phyloP scores from a whole-genome alignment of 2,888 invertebrate genomes.

The Lobophora halterata region DNA sequence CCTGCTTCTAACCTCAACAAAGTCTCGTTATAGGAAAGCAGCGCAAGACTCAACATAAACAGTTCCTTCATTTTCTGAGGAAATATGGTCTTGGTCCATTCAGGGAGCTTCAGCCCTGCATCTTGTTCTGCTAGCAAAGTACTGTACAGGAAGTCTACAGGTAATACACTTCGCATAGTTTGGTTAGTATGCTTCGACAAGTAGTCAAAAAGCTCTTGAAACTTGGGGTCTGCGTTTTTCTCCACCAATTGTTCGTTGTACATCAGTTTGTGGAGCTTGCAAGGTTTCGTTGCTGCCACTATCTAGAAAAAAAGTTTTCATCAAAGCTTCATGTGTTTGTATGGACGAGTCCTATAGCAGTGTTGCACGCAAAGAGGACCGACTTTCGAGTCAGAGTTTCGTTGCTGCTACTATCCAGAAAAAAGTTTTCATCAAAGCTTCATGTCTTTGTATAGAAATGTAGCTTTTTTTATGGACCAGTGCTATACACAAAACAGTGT shows the following conservation, averaged over 20 bases:
- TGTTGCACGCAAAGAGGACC: too few species aligned
- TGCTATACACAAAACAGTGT: too few species aligned
- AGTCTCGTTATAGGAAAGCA: slow-evolving; percentile 85
- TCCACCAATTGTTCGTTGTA: slow-evolving; percentile 71
- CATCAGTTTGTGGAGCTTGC: slow-evolving; percentile 62
- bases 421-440: too few species aligned
- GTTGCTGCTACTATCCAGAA: too few species aligned
- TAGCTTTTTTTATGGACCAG: too few species aligned
- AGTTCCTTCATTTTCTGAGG: slow-evolving; percentile 84
- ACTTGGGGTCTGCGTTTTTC: slow-evolving; percentile 74
- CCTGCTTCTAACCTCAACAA: slow-evolving; percentile 88
- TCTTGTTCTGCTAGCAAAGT: slow-evolving; percentile 84
- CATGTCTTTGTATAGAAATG: too few species aligned
- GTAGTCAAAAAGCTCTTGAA: slow-evolving; percentile 82
- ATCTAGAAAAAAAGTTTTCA: slow-evolving; percentile 55
- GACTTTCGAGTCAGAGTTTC: too few species aligned
- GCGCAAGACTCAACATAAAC: slow-evolving; percentile 84
- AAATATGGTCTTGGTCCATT: slow-evolving; percentile 86
- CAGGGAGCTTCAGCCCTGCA: slow-evolving; percentile 84
- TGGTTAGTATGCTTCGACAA: slow-evolving; percentile 78
- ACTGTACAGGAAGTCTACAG: slow-evolving; percentile 86
- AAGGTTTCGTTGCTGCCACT: slow-evolving; percentile 64
- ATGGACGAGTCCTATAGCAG: too few species aligned
- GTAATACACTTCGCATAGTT: slow-evolving; percentile 77
- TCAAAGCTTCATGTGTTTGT: too few species aligned